These are phyloP conservation scores for Apeira syringaria DNA, from an alignment of 2,888 invertebrate species.

Conservation along the genomic window DNA sequence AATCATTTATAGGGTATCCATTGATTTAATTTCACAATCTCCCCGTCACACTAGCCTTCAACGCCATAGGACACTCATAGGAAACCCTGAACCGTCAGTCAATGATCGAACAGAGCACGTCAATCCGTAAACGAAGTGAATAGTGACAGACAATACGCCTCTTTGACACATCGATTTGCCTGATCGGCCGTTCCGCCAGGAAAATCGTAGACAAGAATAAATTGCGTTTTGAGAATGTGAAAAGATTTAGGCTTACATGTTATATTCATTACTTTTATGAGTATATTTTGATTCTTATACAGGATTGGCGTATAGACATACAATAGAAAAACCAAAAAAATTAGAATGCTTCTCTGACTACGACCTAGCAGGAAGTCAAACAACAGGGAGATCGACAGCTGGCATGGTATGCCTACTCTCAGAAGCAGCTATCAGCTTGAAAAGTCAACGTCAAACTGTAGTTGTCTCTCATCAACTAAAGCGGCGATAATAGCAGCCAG, in stretches of 20 bases:
- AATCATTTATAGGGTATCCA: background rate
- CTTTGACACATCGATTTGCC: conserved; percentile 14
- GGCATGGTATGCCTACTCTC: too few relatives aligned
- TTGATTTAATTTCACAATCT: conserved; percentile 3
- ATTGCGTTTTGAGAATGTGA: background rate
- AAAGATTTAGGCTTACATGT: background rate
- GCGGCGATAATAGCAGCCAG: too few relatives aligned
- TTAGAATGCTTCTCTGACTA: too few relatives aligned
- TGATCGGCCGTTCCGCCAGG: background rate
- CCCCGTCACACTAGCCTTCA: conserved; percentile 3
- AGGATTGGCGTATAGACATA: too few relatives aligned
- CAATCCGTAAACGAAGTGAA: conserved; percentile 9
- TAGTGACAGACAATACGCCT: conserved; percentile 6
- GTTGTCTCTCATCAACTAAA: too few relatives aligned
- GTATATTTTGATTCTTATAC: too few relatives aligned
- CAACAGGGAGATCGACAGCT: too few relatives aligned
- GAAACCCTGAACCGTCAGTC: conserved; percentile 7
- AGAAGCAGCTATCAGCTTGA: too few relatives aligned
- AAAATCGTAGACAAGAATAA: background rate
- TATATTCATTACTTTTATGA: too few relatives aligned
- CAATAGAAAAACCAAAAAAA: too few relatives aligned
- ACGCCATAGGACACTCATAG: conserved; percentile 12
- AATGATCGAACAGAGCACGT: conserved; percentile 4
- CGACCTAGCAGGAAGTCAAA: too few relatives aligned
- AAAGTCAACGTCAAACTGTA: too few relatives aligned